These are phyloP conservation scores for Notocelia uddmanniana DNA, from an alignment of 2,888 invertebrate genomes.

Conservation along the genomic window DNA sequence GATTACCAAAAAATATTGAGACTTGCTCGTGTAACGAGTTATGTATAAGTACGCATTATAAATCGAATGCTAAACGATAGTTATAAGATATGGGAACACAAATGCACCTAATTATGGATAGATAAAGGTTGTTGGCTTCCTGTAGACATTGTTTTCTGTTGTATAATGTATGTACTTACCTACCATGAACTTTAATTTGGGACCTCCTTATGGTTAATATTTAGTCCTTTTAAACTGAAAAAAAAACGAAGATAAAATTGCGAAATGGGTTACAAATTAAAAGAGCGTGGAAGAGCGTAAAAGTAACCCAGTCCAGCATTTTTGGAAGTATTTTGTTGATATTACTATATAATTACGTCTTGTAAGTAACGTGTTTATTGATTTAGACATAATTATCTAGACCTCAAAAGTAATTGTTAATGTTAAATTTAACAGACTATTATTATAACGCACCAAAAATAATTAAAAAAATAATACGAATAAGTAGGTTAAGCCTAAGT, in stretches of 20 bases:
- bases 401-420: neutral
- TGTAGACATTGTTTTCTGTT: neutral
- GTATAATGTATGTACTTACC: neutral
- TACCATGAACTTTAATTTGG: no score
- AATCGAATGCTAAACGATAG: no score
- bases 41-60: neutral
- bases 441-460: slow-evolving; percentile 20
- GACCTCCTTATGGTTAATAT: no score
- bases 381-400: neutral
- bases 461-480: neutral
- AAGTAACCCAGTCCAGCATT: neutral
- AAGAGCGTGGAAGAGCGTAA: no score
- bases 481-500: neutral
- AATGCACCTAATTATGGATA: neutral
- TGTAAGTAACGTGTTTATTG: neutral
- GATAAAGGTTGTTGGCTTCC: neutral
- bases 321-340: neutral
- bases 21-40: neutral
- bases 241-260: no score
- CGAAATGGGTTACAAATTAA: no score
- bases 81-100: neutral
- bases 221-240: no score
- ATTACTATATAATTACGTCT: neutral
- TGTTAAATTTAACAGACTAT: neutral
- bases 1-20: neutral